A percentile compares a stretch with the other conserved stretches of the same genome.
Conservation (phyloP, 2,797 vertebrate genomes). For the Glyptemys insculpta region DNA sequence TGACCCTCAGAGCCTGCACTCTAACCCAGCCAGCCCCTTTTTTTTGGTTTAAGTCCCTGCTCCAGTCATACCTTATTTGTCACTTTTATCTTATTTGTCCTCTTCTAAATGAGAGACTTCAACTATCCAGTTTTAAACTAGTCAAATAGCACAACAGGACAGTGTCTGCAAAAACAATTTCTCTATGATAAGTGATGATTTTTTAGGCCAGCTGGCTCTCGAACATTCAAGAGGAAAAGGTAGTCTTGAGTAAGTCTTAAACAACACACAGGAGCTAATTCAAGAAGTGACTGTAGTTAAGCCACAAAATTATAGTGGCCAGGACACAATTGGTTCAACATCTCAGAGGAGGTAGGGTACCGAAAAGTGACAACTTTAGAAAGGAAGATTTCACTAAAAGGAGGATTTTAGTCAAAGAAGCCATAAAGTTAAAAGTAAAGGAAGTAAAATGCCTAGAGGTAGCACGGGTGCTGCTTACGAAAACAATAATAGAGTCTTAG, state of each 20-base stretch:
- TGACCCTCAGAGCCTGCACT: not conserved
- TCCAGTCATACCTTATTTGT: not conserved
- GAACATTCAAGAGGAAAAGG: fast-evolving
- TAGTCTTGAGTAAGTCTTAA: not conserved
- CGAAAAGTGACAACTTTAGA: not conserved
- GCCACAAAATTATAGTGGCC: not conserved
- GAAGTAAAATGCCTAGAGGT: not conserved
- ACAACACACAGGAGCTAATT: not conserved
- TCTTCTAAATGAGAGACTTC: not conserved
- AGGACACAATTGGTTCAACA: not conserved
- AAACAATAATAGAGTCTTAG: not conserved
- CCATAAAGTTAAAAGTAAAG: not conserved
- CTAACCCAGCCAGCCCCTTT: not conserved
- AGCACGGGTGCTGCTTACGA: not conserved
- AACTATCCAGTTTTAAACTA: not conserved
- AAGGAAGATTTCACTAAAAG: fast-evolving
- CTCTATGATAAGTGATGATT: not conserved
- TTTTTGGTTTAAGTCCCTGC: not conserved
- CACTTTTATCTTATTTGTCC: not conserved
- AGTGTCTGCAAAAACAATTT: not conserved
- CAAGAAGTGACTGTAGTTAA: not conserved
- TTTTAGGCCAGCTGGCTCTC: not conserved
- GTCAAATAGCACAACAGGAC: not conserved
- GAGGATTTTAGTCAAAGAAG: not conserved
- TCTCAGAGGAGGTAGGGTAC: not conserved